Conservation (phyloP, 2,888 invertebrate species). For the Noctua janthina region DNA sequence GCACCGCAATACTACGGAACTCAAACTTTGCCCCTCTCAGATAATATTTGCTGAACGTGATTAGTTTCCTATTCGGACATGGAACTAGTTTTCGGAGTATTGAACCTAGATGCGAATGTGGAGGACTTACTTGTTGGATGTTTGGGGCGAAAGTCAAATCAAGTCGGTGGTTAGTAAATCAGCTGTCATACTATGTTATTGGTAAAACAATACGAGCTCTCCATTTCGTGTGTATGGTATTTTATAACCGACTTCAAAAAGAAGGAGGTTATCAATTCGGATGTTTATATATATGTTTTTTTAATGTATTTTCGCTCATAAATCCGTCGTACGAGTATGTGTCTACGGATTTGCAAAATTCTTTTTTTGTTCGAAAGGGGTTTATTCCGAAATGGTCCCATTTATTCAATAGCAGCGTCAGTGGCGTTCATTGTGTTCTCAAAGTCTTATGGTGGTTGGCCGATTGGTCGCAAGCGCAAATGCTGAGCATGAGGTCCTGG, state of each 20-base stretch:
- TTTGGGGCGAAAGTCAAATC: neutral
- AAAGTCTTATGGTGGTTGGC: no score
- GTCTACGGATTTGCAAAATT: no score
- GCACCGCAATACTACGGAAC: constrained; percentile 43
- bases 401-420: neutral
- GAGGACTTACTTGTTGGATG: neutral
- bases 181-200: neutral
- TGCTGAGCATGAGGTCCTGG: no score
- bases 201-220: no score
- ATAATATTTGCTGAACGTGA: constrained; percentile 64
- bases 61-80: constrained; percentile 40
- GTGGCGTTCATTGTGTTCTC: neutral
- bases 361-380: no score
- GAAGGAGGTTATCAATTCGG: no score
- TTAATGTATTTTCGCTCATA: no score
- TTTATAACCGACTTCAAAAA: no score
- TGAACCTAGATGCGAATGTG: constrained; percentile 1
- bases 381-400: no score
- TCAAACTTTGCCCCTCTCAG: constrained; percentile 27
- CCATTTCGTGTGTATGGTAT: neutral
- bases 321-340: no score
- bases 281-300: no score
- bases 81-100: constrained; percentile 2
- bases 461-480: no score
- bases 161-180: neutral